Base-by-base conservation (phyloP, 2,888 invertebrate genomes). In the Steinernema carpocapsae region DNA sequence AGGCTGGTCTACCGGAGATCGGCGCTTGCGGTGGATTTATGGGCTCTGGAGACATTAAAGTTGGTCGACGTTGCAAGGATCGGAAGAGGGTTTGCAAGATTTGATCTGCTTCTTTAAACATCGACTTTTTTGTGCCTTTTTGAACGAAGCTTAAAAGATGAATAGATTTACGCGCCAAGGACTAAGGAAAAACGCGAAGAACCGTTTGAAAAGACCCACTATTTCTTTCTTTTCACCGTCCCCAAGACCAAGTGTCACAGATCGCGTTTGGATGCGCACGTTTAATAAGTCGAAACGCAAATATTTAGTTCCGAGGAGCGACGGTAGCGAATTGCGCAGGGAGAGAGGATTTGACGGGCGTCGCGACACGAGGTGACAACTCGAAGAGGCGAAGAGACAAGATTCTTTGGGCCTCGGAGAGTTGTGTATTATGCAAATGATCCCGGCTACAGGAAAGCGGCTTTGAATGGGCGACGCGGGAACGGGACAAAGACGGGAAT, bases 351-450 rank as follows among this genome's bases (percentile, higher is more conserved):
- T 48, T 48, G 48, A 48, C 19, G 48, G 48, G 19, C 19, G 17
- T 4, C 48, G 48, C 48, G 48, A 48, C 48, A 48, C 48, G 48
- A 48, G 19, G 26, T 56, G 56, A 56, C 56, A 24, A 56, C 12
- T 64, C 64, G 64, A 17, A n/a, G 37, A 22, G 19, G 14, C 17
- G 17, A n/a, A 14, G n/a, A n/a, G n/a, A n/a, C n/a, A n/a, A n/a
- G 56, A 19, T 56, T 56, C 24, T 56, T 14, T 14, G 48, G 48
- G 19, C 19, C 19, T 17, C 32, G 64, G 6, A 7, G 32, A 32
- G 29, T 26, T 26, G 29, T 64, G 64, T 64, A 64, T 64, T 64
- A 64, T 64, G 64, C 64, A 64, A 64, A 32, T 64, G 64, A 64
- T 64, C 17, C 64, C 29, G 17, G 64, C 24, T 64, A 64, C 64